Conservation (phyloP, 2,797 vertebrate species). For the Carapus acus region DNA sequence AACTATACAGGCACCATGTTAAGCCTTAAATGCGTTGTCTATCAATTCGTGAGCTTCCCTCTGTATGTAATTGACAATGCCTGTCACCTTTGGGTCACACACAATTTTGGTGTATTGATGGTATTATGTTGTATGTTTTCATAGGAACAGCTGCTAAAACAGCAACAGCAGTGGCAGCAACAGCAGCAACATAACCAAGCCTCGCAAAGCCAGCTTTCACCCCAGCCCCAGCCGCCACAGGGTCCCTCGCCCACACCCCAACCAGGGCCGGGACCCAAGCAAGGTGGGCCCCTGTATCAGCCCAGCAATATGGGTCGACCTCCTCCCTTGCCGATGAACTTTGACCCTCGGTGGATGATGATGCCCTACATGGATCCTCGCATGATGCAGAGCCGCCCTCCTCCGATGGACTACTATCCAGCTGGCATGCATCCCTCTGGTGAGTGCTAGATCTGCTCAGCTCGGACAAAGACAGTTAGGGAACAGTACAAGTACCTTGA, state of each 20-base stretch:
- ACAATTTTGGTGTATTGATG: background rate
- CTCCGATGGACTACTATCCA: conserved; percentile 85
- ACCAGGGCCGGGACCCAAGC: conserved; percentile 71
- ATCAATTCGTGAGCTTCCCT: too few species aligned
- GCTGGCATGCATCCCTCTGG: conserved; percentile 85
- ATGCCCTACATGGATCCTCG: conserved; percentile 91
- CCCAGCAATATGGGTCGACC: conserved; percentile 81
- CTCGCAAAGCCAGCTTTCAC: conserved; percentile 70
- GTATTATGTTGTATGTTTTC: background rate
- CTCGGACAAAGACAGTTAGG: too few species aligned
- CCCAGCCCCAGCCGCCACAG: conserved; percentile 69
- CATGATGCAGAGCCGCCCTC: conserved; percentile 85
- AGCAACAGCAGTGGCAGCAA: conserved; percentile 60
- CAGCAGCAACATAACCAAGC: conserved; percentile 76
- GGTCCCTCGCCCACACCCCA: conserved; percentile 68
- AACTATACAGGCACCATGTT: too few species aligned
- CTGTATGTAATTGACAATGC: too few species aligned
- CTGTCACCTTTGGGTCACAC: too few species aligned
- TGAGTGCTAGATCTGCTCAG: too few species aligned
- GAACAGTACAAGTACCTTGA: too few species aligned
- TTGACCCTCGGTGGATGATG: conserved; percentile 95
- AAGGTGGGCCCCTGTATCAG: conserved; percentile 76
- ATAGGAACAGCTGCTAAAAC: conserved; percentile 79
- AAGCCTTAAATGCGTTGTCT: too few species aligned
- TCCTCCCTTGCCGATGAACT: conserved; percentile 85